Percentiles rank a stretch among this genome's conserved stretches.
phyloP scores from a whole-genome alignment of 2,797 vertebrate genomes.

The Avahi laniger region DNA sequence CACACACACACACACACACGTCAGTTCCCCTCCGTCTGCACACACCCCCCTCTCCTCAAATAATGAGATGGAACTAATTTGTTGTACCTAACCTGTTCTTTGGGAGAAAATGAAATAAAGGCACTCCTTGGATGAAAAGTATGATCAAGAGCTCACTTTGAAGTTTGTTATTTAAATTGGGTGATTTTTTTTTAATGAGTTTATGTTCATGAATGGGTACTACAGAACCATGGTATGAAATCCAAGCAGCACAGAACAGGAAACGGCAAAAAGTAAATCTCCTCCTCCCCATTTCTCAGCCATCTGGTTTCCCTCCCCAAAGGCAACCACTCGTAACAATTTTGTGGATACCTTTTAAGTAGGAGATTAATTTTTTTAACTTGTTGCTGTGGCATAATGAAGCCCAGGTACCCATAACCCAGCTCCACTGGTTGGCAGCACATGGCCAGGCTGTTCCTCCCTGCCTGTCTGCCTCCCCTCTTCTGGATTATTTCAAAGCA shows the following conservation, averaged over 20 bases:
- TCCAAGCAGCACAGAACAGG: neutral
- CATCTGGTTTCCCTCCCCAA: neutral
- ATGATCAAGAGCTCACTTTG: conserved; percentile 36
- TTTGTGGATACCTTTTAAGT: neutral
- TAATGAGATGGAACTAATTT: neutral
- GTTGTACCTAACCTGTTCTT: conserved; percentile 21
- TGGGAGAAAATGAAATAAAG: conserved; percentile 61
- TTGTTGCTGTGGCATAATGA: neutral
- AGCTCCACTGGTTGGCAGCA: too few relatives aligned
- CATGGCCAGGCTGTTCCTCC: neutral
- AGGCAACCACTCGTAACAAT: neutral
- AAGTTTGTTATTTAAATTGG: conserved; percentile 52
- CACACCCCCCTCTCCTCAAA: neutral
- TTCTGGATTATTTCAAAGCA: neutral
- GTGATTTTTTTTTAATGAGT: neutral
- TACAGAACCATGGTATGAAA: neutral
- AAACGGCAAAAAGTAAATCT: neutral
- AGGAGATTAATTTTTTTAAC: neutral
- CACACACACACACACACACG: neutral
- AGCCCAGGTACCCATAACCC: neutral
- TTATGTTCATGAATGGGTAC: neutral
- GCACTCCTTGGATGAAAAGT: conserved; percentile 2
- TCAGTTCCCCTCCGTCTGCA: neutral
- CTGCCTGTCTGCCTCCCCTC: neutral
- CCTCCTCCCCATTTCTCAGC: neutral